These are phyloP conservation scores for Rhorus exstirpatorius DNA, from an alignment of 2,888 invertebrate genomes.

Conservation along the genomic window DNA sequence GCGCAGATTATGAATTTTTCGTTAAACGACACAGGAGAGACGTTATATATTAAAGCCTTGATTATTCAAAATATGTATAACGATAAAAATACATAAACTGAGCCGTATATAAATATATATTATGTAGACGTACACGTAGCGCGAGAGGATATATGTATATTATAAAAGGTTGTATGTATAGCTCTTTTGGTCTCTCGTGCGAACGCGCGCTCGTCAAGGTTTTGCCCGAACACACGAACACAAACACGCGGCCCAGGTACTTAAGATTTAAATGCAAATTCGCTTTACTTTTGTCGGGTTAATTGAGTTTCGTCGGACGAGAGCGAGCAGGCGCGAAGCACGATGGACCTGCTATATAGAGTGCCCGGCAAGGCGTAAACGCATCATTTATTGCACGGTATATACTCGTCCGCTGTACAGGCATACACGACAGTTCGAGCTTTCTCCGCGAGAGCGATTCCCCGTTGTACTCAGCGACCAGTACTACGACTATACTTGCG, in stretches of 20 bases:
- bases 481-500: neutral
- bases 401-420: slow-evolving; percentile 22
- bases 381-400: slow-evolving; percentile 72
- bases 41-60: neutral
- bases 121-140: neutral
- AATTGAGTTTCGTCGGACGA: slow-evolving; percentile 75
- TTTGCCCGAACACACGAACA: slow-evolving; percentile 17
- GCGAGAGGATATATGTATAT: neutral
- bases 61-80: neutral
- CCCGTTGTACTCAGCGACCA: neutral
- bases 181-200: neutral
- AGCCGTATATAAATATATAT: slow-evolving; percentile 2
- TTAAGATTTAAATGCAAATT: slow-evolving; percentile 79
- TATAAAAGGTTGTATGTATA: too few species aligned
- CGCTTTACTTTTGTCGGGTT: slow-evolving; percentile 77
- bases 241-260: slow-evolving; percentile 58
- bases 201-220: slow-evolving; percentile 29
- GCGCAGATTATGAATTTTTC: neutral
- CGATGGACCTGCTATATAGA: slow-evolving; percentile 16
- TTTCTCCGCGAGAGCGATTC: slow-evolving; percentile 7
- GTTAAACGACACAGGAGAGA: neutral
- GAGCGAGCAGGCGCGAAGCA: slow-evolving; percentile 8
- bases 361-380: slow-evolving; percentile 66
- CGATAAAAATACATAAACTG: neutral
- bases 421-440: slow-evolving; percentile 25